Conservation (phyloP, 2,888 invertebrate species). For the Baccha elongata region DNA sequence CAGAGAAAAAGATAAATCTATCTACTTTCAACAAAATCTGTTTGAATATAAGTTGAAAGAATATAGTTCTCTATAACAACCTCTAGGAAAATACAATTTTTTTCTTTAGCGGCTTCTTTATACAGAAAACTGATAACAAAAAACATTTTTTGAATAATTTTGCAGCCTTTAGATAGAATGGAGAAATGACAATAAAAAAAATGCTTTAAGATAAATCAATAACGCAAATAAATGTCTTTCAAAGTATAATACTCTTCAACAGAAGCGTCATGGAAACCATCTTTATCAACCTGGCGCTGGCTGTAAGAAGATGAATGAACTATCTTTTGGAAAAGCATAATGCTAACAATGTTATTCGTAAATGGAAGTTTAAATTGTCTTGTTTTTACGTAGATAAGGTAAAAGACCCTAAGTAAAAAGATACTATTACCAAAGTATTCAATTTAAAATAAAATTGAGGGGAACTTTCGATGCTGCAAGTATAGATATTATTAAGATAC, state of each 20-base stretch:
- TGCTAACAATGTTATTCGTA: conserved; percentile 31
- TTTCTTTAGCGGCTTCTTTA: not conserved
- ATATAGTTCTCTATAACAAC: not conserved
- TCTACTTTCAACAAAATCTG: not conserved
- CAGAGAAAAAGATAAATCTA: not conserved
- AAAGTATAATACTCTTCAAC: conserved; percentile 41
- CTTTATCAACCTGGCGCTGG: conserved; percentile 25
- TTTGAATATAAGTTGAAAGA: conserved; percentile 10
- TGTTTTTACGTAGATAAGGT: not conserved
- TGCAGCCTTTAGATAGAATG: conserved; percentile 31
- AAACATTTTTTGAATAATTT: conserved; percentile 23
- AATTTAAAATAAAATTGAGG: conserved; percentile 7
- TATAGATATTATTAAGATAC: no score
- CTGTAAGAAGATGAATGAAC: conserved; percentile 28
- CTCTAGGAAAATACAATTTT: no score
- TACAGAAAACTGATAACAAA: not conserved
- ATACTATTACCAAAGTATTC: conserved; percentile 2
- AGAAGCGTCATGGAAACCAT: conserved; percentile 31
- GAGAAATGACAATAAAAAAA: conserved; percentile 22
- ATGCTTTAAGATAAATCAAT: conserved; percentile 57
- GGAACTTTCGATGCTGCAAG: not conserved
- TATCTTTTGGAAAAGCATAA: conserved; percentile 23
- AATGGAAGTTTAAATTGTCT: conserved; percentile 9
- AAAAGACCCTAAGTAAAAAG: not conserved
- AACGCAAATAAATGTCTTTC: conserved; percentile 59